Base-by-base conservation (phyloP, 2,888 invertebrate species). In the Apodemia duryi region DNA sequence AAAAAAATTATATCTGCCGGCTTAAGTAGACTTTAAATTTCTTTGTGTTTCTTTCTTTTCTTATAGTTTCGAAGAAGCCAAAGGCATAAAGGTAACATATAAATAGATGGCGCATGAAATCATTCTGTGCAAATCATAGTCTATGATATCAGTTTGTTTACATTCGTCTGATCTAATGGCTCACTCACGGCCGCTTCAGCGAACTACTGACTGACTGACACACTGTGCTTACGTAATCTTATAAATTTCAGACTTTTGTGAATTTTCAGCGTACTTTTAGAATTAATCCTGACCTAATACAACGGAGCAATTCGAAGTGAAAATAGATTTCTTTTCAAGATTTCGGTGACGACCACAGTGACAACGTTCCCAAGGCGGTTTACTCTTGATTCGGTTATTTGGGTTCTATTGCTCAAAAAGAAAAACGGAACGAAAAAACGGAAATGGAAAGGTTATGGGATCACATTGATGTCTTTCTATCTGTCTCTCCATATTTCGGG, bases 181-280 rank as follows among this genome's bases (percentile, higher is more conserved):
- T 57, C 57, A 57, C 57, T 32, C 57, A 57, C 57, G 57, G 57
- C 57, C 57, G 57, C 32, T 32, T 32, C 57, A 54, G 29, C 21
- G 32, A 57, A 32, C 57, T 13, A 57, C 57, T 57, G 57, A 57
- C 57, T 57, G 57, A 57, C 57, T 57, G 57, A 57, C 57, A 57
- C 57, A 57, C 29, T 57, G 32, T 29, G 32, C 29, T 57, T 29
- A 13, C 32, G 57, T 32, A 54, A 54, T 46, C 21, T n/a, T 21
- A 51, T 21, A 21, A 51, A 51, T 51, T 21, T 51, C 51, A 51
- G 51, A 51, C 21, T 43, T 1, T 43, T 21, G 51, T 7, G 51
- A 51, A 51, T 51, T 21, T n/a, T 21, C 6, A 7, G 21, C 21
- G 3, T 46, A 7, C 21, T 7, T 51, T 51, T 21, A 51, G 49